Evolutionary conservation across 2,888 invertebrate species (phyloP).

Genomic region (Uropetala carovei): DNA sequence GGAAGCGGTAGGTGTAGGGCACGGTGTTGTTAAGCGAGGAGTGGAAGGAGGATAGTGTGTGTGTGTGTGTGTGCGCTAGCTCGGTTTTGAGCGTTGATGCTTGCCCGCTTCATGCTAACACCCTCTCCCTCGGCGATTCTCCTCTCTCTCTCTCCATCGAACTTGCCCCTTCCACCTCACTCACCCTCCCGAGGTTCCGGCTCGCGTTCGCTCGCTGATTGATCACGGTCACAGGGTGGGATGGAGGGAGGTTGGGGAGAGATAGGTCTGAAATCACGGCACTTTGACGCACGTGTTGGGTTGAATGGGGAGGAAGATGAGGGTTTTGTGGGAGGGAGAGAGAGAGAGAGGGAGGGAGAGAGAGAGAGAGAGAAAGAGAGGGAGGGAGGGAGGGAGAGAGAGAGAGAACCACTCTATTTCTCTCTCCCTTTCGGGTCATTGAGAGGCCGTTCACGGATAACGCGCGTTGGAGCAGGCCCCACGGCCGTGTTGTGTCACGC

Average conservation of each 20-base stretch:
- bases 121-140: not conserved
- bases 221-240: not conserved
- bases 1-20: not conserved
- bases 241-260: not conserved
- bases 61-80: not conserved
- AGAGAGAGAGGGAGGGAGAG: not conserved
- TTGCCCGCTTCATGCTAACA: not conserved
- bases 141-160: not conserved
- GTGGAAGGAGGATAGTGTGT: not conserved
- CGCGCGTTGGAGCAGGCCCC: not conserved
- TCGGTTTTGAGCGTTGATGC: slow-evolving; percentile 42
- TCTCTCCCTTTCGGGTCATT: not conserved
- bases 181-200: not conserved
- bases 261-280: slow-evolving; percentile 36
- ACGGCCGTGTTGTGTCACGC: not conserved
- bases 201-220: slow-evolving; percentile 8
- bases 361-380: not conserved
- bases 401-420: not conserved
- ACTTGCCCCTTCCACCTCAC: not conserved
- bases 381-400: not conserved
- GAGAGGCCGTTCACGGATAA: slow-evolving; percentile 12
- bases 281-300: slow-evolving; percentile 50
- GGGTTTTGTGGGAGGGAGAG: not conserved
- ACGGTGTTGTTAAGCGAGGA: not conserved
- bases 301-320: not conserved